Evolutionary conservation across 1,140 invertebrate genomes (phyloP), one percentile per base, ranked within the genome.

Genomic region (Polypedilum vanderplanki): DNA sequence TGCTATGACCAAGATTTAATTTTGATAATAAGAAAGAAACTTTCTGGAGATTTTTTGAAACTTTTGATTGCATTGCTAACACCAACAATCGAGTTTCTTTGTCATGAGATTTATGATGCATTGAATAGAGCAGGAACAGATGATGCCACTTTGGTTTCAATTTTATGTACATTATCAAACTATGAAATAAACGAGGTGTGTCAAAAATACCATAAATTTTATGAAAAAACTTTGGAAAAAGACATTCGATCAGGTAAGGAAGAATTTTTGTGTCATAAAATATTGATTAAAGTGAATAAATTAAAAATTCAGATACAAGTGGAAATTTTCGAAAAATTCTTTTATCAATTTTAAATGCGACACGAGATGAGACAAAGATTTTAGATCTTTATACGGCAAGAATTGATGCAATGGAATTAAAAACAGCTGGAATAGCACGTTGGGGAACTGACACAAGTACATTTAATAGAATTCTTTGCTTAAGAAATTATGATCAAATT

Each of bases 301-400:
- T 33, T 33, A 33, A 33, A n/a, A 33, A 33, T 79, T 88, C 90
- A 65, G 96, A 97, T 79, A 96, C 94, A 18, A 95, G 93, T 18
- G 95, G 95, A 3, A 88, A 93, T 79, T 95, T 96, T 81, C 90
- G 92, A 81, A 87, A 93, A 74, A 83, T 98, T 0, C 86, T 97
- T 76, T 89, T 96, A 17, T 90, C 90, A 15, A 79, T 92, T 1
- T 87, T 85, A 70, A 18, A 70, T 18, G 65, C 17, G 8, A 70
- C 17, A 9, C 65, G 65, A 7, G 65, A 70, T 70, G 65, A 20
- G 65, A 8, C 65, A n/a, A 70, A 10, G 7, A 70, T 70, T 18
- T 5, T 70, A 8, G 65, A 70, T 18, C 17, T 22, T 20, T 70
- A 70, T 7, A 70, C 17, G 3, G 65, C 65, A 18, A n/a, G 65